A percentile compares a stretch with the other conserved stretches of the same genome.
Evolutionary conservation across 53 echinoderm and acorn worm species (phyloP).

Genomic region (Astropecten irregularis): DNA sequence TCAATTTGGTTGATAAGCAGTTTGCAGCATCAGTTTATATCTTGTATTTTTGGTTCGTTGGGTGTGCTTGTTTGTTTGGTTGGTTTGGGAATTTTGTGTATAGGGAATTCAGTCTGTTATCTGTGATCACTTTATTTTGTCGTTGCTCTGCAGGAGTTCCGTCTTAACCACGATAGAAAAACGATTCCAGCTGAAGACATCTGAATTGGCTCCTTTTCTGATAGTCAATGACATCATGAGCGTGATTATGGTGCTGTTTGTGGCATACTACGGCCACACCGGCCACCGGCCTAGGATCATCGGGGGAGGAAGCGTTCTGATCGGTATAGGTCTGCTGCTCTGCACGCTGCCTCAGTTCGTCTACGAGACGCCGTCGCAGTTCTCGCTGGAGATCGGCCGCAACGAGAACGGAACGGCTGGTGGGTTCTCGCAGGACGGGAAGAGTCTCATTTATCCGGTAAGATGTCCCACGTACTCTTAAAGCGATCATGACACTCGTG

Average conservation of each 20-base stretch:
- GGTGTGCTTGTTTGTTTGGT: no score
- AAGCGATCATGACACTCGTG: no score
- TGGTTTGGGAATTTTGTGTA: no score
- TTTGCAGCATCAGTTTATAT: no score
- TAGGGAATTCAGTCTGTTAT: no score
- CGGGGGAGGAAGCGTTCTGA: slow-evolving; percentile 34
- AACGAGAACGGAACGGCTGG: not conserved
- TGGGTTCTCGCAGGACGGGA: not conserved
- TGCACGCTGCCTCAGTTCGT: slow-evolving; percentile 85
- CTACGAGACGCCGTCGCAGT: slow-evolving; percentile 63
- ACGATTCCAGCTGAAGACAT: slow-evolving; percentile 89
- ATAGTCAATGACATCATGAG: slow-evolving; percentile 80
- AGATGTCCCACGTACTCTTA: no score
- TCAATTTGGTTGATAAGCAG: no score
- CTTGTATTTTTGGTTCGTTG: no score
- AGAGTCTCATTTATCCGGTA: not conserved
- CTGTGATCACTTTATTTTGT: no score
- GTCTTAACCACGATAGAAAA: slow-evolving; percentile 79
- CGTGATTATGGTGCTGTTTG: slow-evolving; percentile 73
- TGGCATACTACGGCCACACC: slow-evolving; percentile 85
- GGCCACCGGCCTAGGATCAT: slow-evolving; percentile 86
- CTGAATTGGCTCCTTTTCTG: slow-evolving; percentile 73
- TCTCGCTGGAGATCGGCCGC: not conserved
- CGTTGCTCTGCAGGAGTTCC: slow-evolving; percentile 33
- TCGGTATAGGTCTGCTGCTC: slow-evolving; percentile 71